Conservation (phyloP, 2,113 vertebrate species). For the Chaetodon trifascialis region DNA sequence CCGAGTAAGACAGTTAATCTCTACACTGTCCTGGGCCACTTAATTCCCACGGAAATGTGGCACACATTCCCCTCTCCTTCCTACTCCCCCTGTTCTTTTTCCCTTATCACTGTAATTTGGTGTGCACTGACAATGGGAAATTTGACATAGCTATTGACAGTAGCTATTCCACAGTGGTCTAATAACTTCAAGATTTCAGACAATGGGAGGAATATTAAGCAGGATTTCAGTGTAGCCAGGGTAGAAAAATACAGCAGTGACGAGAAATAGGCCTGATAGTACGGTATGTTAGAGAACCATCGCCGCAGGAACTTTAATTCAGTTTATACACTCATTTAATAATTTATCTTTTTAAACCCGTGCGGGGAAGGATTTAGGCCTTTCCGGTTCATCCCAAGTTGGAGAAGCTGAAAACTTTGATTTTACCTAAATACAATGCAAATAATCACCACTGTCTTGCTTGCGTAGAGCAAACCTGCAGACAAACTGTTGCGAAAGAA, state of each 20-base stretch:
- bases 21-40: slow-evolving; percentile 63
- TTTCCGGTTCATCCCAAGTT: background rate
- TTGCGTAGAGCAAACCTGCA: background rate
- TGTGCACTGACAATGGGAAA: slow-evolving; percentile 57
- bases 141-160: slow-evolving; percentile 67
- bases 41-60: slow-evolving; percentile 71
- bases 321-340: background rate
- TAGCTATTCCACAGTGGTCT: slow-evolving; percentile 55
- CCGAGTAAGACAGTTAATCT: slow-evolving; percentile 77
- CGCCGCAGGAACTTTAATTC: slow-evolving; percentile 28
- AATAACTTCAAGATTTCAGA: slow-evolving; percentile 60
- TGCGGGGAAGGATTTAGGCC: background rate
- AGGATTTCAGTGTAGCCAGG: slow-evolving; percentile 24
- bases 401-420: background rate
- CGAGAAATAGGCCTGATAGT: slow-evolving; percentile 12
- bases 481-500: background rate
- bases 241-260: slow-evolving; percentile 25
- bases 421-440: background rate
- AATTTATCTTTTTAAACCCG: background rate
- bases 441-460: background rate
- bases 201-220: slow-evolving; percentile 62
- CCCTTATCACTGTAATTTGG: slow-evolving; percentile 68
- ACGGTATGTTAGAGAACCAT: slow-evolving; percentile 6
- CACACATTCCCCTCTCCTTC: slow-evolving; percentile 52
- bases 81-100: slow-evolving; percentile 32